These are phyloP conservation scores for Mimas tiliae DNA, from an alignment of 2,888 invertebrate species.

Conservation along the genomic window DNA sequence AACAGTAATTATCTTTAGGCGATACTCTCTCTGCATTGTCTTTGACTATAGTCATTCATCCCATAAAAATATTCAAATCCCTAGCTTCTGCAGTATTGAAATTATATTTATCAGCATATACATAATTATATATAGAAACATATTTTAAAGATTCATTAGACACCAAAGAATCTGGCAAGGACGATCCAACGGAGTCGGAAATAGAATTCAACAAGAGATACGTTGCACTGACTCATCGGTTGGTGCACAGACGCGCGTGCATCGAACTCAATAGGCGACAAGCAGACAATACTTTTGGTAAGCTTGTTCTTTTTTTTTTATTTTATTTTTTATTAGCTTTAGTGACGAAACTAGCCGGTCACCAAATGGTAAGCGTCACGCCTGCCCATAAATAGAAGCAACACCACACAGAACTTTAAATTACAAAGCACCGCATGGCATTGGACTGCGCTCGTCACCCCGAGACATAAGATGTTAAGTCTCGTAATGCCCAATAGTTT, in stretches of 20 bases:
- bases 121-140: neutral
- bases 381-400: too few relatives aligned
- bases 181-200: constrained; percentile 90
- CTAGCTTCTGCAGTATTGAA: neutral
- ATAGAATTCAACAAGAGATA: constrained; percentile 93
- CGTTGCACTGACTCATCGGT: constrained; percentile 93
- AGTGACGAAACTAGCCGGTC: too few relatives aligned
- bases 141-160: constrained; percentile 58
- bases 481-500: too few relatives aligned
- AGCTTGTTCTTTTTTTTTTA: constrained; percentile 55
- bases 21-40: too few relatives aligned
- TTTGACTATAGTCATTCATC: neutral
- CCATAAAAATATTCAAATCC: too few relatives aligned
- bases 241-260: constrained; percentile 95
- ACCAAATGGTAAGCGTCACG: too few relatives aligned
- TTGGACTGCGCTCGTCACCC: too few relatives aligned
- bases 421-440: too few relatives aligned
- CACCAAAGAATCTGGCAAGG: constrained; percentile 55
- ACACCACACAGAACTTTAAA: too few relatives aligned
- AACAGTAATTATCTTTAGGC: too few relatives aligned
- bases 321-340: too few relatives aligned
- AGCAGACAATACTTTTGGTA: constrained; percentile 93
- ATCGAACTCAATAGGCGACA: constrained; percentile 95
- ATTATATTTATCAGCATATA: neutral
- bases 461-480: too few relatives aligned